Evolutionary conservation across 2,797 vertebrate species (phyloP), one percentile per base, ranked within the genome.

Genomic region (Clarias pachynema): DNA sequence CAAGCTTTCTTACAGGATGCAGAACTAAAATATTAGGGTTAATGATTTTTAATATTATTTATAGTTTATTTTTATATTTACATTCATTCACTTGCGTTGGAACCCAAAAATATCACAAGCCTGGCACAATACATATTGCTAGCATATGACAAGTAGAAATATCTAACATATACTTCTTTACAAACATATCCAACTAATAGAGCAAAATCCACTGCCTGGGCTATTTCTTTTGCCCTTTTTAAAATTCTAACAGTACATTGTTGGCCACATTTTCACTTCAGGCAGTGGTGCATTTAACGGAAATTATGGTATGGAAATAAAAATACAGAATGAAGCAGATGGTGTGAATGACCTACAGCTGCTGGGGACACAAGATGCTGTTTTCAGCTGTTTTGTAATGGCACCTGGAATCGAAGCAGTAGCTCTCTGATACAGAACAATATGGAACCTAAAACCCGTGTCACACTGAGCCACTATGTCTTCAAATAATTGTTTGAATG

Each of bases 71-170:
- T 93, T 94, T 97, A 96, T 97, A 96, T 96, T 95, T 97, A 97
- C 97, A 96, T 93, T 96, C 93, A 97, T 96, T 96, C 95, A 96
- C 95, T 94, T 95, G 95, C 93, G 95, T 95, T 93, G 95, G 95
- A 94, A 96, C 93, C 95, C 95, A 95, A 95, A 84, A 95, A 96
- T 95, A 95, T 95, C 95, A 97, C 95, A 96, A 96, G 96, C 95
- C 95, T 92, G 95, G 95, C 93, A 96, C 95, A 93, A 93, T 95
- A 97, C 95, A 97, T 97, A 97, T 97, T 97, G 97, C 96, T 98
- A 96, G 96, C 96, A 96, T 96, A 95, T 96, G 95, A 97, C 95
- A 90, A 95, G 93, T 95, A 95, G 93, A 96, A 96, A 95, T 96
- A 96, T 95, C 94, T 94, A 96, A 98, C 96, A 95, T 95, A 96